A percentile compares a stretch with the other conserved stretches of the same genome.
phyloP scores from a whole-genome alignment of 2,797 vertebrate species.

The Trachops cirrhosus region DNA sequence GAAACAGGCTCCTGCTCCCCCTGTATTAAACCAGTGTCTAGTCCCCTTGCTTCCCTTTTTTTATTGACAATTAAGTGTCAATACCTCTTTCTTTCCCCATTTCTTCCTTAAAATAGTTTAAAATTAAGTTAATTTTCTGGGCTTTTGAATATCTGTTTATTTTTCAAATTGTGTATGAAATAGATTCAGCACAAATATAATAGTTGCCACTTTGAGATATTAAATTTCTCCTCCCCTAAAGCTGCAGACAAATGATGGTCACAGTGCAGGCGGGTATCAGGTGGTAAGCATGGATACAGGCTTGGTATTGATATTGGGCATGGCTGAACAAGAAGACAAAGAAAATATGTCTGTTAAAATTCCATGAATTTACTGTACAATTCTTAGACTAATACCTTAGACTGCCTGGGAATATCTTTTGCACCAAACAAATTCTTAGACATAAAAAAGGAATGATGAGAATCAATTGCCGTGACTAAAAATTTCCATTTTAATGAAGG shows the following conservation, averaged over 20 bases:
- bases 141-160: not conserved
- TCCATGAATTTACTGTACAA: not conserved
- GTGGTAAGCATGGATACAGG: not conserved
- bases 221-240: not conserved
- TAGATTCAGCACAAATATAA: not conserved
- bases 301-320: not conserved
- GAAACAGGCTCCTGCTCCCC: not conserved
- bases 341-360: not conserved
- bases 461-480: not conserved
- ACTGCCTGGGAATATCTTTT: not conserved
- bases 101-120: not conserved
- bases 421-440: not conserved
- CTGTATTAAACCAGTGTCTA: no score
- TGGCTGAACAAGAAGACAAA: not conserved
- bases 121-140: not conserved
- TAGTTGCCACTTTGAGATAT: not conserved
- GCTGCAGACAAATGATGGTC: not conserved
- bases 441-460: not conserved
- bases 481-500: not conserved
- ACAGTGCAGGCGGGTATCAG: not conserved
- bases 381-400: not conserved
- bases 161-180: not conserved
- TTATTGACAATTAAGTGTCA: not conserved
- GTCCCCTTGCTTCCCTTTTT: not conserved
- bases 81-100: not conserved